Evolutionary conservation across 2,888 invertebrate genomes (phyloP).

Genomic region (Rugalucina vietnamica): DNA sequence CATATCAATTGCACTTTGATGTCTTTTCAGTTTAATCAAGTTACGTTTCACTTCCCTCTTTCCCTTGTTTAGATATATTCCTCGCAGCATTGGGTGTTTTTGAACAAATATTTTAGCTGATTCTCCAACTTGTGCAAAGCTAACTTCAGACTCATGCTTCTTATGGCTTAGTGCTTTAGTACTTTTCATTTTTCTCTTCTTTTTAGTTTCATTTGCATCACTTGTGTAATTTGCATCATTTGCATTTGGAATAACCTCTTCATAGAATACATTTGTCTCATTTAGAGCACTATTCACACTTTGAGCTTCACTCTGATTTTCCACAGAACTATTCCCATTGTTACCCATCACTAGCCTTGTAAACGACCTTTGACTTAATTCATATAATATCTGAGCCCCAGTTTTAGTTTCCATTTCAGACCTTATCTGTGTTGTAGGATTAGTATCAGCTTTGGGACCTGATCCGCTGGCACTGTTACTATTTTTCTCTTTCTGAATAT

Average conservation of each 20-base stretch:
- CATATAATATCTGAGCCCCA: slow-evolving; percentile 2
- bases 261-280: no score
- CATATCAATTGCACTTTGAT: slow-evolving; percentile 70
- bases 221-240: no score
- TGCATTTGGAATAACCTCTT: no score
- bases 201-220: background rate
- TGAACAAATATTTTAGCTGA: slow-evolving; percentile 67
- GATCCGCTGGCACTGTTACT: no score
- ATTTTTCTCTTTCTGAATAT: no score
- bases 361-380: background rate
- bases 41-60: slow-evolving; percentile 76
- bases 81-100: slow-evolving; percentile 72
- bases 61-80: slow-evolving; percentile 77
- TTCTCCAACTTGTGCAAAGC: slow-evolving; percentile 67
- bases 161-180: slow-evolving; percentile 45
- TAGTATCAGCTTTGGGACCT: no score
- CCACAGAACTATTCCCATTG: no score
- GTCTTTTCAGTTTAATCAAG: slow-evolving; percentile 68
- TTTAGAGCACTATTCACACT: no score
- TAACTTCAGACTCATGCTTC: slow-evolving; percentile 46
- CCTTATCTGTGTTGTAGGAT: no score
- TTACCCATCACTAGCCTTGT: background rate
- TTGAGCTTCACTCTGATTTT: no score
- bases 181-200: background rate
- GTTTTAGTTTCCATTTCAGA: background rate